Base-by-base conservation (phyloP, 2,797 vertebrate species). In the Borostomias antarcticus region DNA sequence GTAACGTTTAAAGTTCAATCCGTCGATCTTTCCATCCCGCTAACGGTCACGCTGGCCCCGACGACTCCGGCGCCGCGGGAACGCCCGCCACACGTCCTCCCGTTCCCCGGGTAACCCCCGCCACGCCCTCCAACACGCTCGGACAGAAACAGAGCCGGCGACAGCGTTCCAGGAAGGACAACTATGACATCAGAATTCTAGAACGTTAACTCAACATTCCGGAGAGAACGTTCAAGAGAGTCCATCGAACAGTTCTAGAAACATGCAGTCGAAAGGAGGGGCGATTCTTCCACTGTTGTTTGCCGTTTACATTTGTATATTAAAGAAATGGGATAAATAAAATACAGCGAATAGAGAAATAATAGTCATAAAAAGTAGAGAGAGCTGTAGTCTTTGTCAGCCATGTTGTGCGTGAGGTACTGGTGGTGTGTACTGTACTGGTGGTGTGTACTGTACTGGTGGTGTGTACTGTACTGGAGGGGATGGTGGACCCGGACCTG, bases 201-300 rank as follows among this genome's bases (percentile, higher is more conserved):
- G 58, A 40, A n/a, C n/a, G n/a, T n/a, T n/a, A n/a, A n/a, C 15
- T 4, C 8, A 23, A 7, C n/a, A 45, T 45, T n/a, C 40, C 40
- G 23, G 23, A 26, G 35, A 6, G 35, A 43, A 43, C 32, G n/a
- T 29, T 19, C 53, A 15, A 43, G 26, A 28, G 21, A n/a, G 23
- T 40, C 26, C 1, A 58, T 43, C 15, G 43, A 59, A 59, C 58
- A 40, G n/a, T 2, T 59, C 13, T 59, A 26, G 25, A 59, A 59
- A 43, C 58, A 59, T 59, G 58, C 35, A 43, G 58, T 23, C 26
- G 25, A n/a, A 13, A 59, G 2, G 40, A 45, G 40, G 15, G 37
- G 29, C 10, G 13, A 43, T 40, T 15, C 6, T 40, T 26, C 6
- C 26, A 25, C 23, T 43, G 35, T 6, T 43, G 10, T 25, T 59